Evolutionary conservation across 2,797 vertebrate genomes (phyloP).

Genomic region (Pristis pectinata): DNA sequence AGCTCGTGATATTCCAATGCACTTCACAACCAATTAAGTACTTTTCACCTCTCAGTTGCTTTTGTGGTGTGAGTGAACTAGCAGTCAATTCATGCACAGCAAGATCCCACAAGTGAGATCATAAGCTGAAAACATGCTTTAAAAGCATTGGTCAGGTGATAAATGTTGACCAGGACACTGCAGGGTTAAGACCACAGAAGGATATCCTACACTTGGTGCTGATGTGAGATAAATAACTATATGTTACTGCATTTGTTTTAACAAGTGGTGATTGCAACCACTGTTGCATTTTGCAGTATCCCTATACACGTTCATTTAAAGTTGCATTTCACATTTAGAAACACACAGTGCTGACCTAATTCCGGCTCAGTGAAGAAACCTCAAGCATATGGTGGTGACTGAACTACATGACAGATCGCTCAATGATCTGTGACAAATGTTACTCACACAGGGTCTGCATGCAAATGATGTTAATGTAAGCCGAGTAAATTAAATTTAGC

Average conservation of each 20-base stretch:
- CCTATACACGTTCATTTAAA: not conserved
- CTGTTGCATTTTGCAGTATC: not conserved
- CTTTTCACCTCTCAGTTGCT: not conserved
- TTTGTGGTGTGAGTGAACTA: not conserved
- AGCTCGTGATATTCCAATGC: not conserved
- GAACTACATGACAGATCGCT: not conserved
- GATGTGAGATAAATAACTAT: not conserved
- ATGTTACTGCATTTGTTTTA: not conserved
- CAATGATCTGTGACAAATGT: not conserved
- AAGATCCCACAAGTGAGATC: not conserved
- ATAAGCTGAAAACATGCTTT: not conserved
- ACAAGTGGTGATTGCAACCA: not conserved
- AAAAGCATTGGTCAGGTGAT: not conserved
- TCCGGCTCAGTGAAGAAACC: not conserved
- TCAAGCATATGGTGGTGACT: not conserved
- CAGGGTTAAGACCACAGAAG: no score
- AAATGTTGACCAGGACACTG: not conserved
- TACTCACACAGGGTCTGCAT: not conserved
- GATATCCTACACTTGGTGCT: not conserved
- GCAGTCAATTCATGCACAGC: not conserved
- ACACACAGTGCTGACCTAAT: not conserved
- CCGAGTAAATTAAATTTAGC: not conserved
- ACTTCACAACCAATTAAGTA: not conserved
- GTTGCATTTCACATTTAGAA: slow-evolving; percentile 9
- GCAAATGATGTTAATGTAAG: slow-evolving; percentile 21